Conservation (phyloP, 2,888 invertebrate genomes). For the Acanthosepion esculentum region DNA sequence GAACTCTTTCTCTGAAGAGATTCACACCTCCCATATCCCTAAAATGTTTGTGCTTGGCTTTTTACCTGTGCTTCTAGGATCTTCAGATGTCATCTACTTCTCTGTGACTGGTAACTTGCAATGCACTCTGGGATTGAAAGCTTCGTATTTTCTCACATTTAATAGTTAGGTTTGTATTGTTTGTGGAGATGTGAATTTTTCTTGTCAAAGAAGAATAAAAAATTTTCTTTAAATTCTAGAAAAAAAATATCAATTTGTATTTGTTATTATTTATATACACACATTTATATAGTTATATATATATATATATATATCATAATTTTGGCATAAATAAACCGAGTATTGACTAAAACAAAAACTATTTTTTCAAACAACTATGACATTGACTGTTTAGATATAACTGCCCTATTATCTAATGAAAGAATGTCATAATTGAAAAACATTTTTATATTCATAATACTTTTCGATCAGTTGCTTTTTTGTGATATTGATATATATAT, state of each 20-base stretch:
- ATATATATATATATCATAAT: too few relatives aligned
- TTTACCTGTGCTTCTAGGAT: not conserved
- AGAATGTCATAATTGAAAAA: too few relatives aligned
- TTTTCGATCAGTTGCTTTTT: too few relatives aligned
- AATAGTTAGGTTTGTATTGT: conserved; percentile 42
- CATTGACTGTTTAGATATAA: too few relatives aligned
- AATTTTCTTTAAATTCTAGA: not conserved
- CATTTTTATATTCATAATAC: too few relatives aligned
- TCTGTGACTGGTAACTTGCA: conserved; percentile 36
- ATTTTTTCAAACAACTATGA: too few relatives aligned
- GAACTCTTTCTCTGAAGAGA: not conserved
- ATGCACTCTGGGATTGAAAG: conserved; percentile 48
- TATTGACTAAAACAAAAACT: too few relatives aligned
- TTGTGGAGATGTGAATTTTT: conserved; percentile 41
- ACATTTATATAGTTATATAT: too few relatives aligned
- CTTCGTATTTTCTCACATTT: conserved; percentile 37
- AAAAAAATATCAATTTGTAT: not conserved
- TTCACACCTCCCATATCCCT: not conserved
- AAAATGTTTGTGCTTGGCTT: not conserved
- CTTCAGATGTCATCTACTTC: not conserved
- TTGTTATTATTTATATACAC: not conserved
- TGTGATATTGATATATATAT: too few relatives aligned
- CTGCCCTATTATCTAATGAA: too few relatives aligned
- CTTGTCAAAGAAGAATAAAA: not conserved
- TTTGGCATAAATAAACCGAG: too few relatives aligned